A percentile compares a stretch with the other conserved stretches of the same genome.
phyloP scores from a whole-genome alignment of 1,140 invertebrate genomes.

The Anoplolepis gracilipes region DNA sequence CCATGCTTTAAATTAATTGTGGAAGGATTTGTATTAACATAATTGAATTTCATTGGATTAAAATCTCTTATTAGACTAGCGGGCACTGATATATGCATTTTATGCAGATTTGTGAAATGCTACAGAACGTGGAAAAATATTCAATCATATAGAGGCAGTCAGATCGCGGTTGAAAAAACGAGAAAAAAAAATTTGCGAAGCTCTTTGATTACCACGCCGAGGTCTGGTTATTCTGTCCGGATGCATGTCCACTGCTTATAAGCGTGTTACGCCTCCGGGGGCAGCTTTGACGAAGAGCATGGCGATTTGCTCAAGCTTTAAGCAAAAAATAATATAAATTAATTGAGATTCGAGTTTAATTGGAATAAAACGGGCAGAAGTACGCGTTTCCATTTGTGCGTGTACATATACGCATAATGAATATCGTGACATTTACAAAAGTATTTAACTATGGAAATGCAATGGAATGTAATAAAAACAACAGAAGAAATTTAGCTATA shows the following conservation, averaged over 20 bases:
- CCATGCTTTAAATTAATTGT: slow-evolving; percentile 24
- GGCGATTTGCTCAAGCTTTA: slow-evolving; percentile 32
- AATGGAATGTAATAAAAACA: slow-evolving; percentile 29
- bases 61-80: slow-evolving; percentile 48
- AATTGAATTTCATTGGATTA: slow-evolving; percentile 51
- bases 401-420: slow-evolving; percentile 11
- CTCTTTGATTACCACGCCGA: slow-evolving; percentile 52
- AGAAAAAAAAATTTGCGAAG: slow-evolving; percentile 20
- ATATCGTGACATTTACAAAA: slow-evolving; percentile 22
- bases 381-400: slow-evolving; percentile 18
- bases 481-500: slow-evolving; percentile 23
- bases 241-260: slow-evolving; percentile 53
- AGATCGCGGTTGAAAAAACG: slow-evolving; percentile 27
- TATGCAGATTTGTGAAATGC: slow-evolving; percentile 47
- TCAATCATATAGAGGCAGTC: slow-evolving; percentile 30
- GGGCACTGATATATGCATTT: slow-evolving; percentile 33
- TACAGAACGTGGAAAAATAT: slow-evolving; percentile 35
- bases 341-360: slow-evolving; percentile 59
- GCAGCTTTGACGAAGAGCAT: slow-evolving; percentile 44
- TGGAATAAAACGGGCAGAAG: slow-evolving; percentile 45
- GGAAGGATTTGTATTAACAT: slow-evolving; percentile 37
- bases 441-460: slow-evolving; percentile 36
- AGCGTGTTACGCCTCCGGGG: slow-evolving; percentile 38
- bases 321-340: slow-evolving; percentile 54
- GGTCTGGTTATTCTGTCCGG: slow-evolving; percentile 42